phyloP scores from a whole-genome alignment of 2,797 vertebrate genomes.

The Poecile montanus region DNA sequence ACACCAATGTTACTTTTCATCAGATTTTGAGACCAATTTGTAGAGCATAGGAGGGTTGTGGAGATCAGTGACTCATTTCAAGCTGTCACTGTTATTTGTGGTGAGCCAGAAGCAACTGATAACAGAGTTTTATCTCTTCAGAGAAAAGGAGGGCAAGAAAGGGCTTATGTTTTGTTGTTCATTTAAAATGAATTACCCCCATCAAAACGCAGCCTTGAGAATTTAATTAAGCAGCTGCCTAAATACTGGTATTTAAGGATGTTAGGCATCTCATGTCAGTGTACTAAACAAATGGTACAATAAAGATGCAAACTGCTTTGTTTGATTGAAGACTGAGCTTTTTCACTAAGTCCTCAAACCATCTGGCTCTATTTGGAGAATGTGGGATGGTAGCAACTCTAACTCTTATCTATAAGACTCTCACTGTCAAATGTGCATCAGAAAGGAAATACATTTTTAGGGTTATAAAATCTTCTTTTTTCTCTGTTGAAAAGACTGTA shows the following conservation, averaged over 20 bases:
- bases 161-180: slow-evolving; percentile 59
- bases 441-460: slow-evolving; percentile 45
- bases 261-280: slow-evolving; percentile 54
- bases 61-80: slow-evolving; percentile 61
- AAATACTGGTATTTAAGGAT: slow-evolving; percentile 65
- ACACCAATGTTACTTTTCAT: neutral
- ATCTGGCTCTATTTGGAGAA: slow-evolving; percentile 75
- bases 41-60: neutral
- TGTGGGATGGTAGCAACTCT: slow-evolving; percentile 70
- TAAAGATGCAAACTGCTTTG: slow-evolving; percentile 66
- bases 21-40: slow-evolving; percentile 35
- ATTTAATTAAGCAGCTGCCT: slow-evolving; percentile 75
- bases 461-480: slow-evolving; percentile 21
- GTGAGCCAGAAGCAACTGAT: slow-evolving; percentile 66
- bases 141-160: slow-evolving; percentile 40
- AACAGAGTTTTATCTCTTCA: slow-evolving; percentile 52
- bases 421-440: slow-evolving; percentile 52
- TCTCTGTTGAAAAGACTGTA: neutral
- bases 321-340: slow-evolving; percentile 68
- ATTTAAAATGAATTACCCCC: slow-evolving; percentile 66
- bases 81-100: slow-evolving; percentile 67
- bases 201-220: slow-evolving; percentile 69
- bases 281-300: slow-evolving; percentile 74
- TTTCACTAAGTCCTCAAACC: slow-evolving; percentile 62
- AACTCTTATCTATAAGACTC: slow-evolving; percentile 74